Percentiles rank a stretch among this genome's conserved stretches.
These are phyloP conservation scores for Hypsibius dujardini DNA, from an alignment of 1,140 invertebrate genomes.

Conservation along the genomic window DNA sequence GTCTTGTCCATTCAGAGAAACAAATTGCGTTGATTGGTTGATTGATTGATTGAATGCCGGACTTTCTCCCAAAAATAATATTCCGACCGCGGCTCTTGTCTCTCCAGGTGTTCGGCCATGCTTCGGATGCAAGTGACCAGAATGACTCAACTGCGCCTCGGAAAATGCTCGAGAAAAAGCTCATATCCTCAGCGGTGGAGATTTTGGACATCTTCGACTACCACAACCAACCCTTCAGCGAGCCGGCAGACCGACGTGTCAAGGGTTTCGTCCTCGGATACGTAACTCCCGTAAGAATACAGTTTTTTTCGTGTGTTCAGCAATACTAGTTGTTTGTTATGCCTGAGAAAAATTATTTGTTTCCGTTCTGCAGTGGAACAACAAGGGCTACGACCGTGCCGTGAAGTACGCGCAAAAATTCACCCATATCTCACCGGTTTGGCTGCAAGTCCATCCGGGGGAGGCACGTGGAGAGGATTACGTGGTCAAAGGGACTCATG, in stretches of 20 bases:
- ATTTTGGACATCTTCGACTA: slow-evolving; percentile 14
- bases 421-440: slow-evolving; percentile 37
- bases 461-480: slow-evolving; percentile 24
- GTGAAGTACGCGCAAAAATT: slow-evolving; percentile 37
- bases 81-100: no score
- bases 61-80: no score
- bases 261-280: slow-evolving; percentile 24
- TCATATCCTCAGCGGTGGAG: background rate
- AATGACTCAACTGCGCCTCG: no score
- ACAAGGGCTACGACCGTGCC: slow-evolving; percentile 38
- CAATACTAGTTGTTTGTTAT: background rate
- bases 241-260: background rate
- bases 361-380: slow-evolving; percentile 35
- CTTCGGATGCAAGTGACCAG: no score
- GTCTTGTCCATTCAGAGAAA: no score
- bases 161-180: background rate
- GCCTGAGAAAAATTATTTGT: background rate
- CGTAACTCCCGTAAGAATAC: slow-evolving; percentile 27
- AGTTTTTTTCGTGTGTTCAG: background rate
- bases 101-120: no score
- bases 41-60: no score
- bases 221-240: background rate
- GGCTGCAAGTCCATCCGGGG: slow-evolving; percentile 34
- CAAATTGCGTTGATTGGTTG: no score
- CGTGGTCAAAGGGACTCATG: slow-evolving; percentile 35